These are phyloP conservation scores for Enteromius thamalakanensis DNA, from an alignment of 2,797 vertebrate genomes.

Conservation along the genomic window DNA sequence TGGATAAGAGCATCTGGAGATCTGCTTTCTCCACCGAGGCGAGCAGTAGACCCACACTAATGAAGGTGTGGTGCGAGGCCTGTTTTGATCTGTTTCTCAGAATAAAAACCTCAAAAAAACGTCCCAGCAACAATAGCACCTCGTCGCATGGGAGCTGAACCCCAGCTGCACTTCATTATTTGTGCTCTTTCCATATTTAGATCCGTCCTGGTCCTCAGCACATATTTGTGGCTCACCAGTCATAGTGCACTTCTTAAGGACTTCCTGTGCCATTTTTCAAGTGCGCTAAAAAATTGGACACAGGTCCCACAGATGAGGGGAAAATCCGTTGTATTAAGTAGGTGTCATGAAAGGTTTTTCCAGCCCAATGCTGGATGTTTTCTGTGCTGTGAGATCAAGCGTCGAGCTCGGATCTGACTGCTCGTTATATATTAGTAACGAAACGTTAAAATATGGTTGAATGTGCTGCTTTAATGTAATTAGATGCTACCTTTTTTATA, in stretches of 20 bases:
- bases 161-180: slow-evolving; percentile 78
- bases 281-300: slow-evolving; percentile 71
- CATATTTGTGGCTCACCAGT: slow-evolving; percentile 63
- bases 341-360: slow-evolving; percentile 67
- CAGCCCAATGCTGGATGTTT: slow-evolving; percentile 63
- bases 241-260: slow-evolving; percentile 38
- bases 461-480: background rate
- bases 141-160: slow-evolving; percentile 52
- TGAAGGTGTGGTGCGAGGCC: slow-evolving; percentile 23
- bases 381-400: slow-evolving; percentile 50
- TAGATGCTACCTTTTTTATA: background rate
- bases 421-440: background rate
- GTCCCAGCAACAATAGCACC: slow-evolving; percentile 70
- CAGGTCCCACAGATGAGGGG: slow-evolving; percentile 69
- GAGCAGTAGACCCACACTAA: slow-evolving; percentile 11
- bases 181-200: slow-evolving; percentile 71
- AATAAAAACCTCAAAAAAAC: slow-evolving; percentile 45
- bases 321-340: slow-evolving; percentile 62
- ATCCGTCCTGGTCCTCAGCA: slow-evolving; percentile 67
- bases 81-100: slow-evolving; percentile 27
- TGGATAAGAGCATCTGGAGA: slow-evolving; percentile 22
- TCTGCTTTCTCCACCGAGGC: slow-evolving; percentile 31
- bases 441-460: background rate
- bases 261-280: slow-evolving; percentile 68
- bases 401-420: slow-evolving; percentile 1